Evolutionary conservation across 2,113 vertebrate genomes (phyloP), one percentile per base, ranked within the genome.

Genomic region (Hippolais icterina): DNA sequence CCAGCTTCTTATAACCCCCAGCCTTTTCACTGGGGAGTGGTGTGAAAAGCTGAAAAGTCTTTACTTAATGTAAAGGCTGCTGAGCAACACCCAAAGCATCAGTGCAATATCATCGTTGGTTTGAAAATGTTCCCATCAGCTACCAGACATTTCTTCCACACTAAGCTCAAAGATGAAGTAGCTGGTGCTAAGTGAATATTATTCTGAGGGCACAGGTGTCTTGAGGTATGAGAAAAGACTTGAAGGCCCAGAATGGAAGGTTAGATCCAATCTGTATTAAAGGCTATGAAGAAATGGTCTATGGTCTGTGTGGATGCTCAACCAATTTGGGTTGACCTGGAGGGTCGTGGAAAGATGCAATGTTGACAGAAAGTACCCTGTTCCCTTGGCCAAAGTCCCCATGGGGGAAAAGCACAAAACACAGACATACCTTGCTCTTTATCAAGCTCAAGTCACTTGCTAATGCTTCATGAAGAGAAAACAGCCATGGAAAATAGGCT

Each of bases 281-380:
- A 65, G 10, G 12, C 50, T 65, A 31, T 2, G 4, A 80, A 77
- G 33, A 69, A 72, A 6, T 6, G 18, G 9, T 83, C 16, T 61
- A 2, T 0, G 3, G 21, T 9, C 44, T 42, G 1, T 47, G n/a
- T 13, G 37, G 44, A 47, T 71, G 49, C 14, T 56, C 0, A 0
- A 15, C 5, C 44, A 54, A 22, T 10, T 15, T 80, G 23, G 8
- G 27, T 50, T 2, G 1, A 81, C 3, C 12, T 65, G 33, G 6
- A 3, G 6, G 2, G 5, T 29, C 15, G 42, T 69, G 20, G 37
- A 65, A 65, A 75, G 20, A 37, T 2, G 5, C 12, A 37, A 1
- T 15, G 22, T 19, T 61, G 25, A 41, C 42, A 74, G 64, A 57
- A 89, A 74, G 11, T 11, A 69, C 29, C 5, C 4, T 35, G 20